Evolutionary conservation across 2,888 invertebrate species (phyloP).

Genomic region (Odontocerum albicorne): DNA sequence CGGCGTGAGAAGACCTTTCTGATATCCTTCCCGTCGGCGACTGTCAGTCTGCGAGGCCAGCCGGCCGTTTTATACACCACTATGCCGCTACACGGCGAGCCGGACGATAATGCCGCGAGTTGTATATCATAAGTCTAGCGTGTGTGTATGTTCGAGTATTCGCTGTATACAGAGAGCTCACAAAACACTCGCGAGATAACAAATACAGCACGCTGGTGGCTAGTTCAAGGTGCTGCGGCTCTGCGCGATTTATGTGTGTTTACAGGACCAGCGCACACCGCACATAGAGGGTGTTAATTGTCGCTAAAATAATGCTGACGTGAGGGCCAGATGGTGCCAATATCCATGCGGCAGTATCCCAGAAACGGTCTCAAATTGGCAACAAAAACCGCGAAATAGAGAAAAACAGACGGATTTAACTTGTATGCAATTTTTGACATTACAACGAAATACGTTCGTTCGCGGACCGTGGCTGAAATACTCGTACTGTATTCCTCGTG

Average conservation of each 20-base stretch:
- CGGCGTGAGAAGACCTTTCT: slow-evolving; percentile 1
- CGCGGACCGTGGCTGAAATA: too few species aligned
- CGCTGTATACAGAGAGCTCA: slow-evolving; percentile 16
- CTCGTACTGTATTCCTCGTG: too few species aligned
- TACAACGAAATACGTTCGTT: too few species aligned
- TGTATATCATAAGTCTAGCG: too few species aligned
- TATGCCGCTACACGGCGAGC: slow-evolving; percentile 5
- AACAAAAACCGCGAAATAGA: too few species aligned
- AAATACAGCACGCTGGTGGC: slow-evolving; percentile 34
- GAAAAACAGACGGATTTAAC: too few species aligned
- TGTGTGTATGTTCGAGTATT: too few species aligned
- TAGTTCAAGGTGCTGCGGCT: slow-evolving; percentile 44
- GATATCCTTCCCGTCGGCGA: slow-evolving; percentile 49
- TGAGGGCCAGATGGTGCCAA: background rate
- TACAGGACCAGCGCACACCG: slow-evolving; percentile 51
- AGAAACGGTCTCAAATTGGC: too few species aligned
- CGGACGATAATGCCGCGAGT: slow-evolving; percentile 7
- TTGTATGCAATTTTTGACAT: too few species aligned
- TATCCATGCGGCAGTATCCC: background rate
- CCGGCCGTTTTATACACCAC: slow-evolving; percentile 53
- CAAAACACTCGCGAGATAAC: slow-evolving; percentile 43
- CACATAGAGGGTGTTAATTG: background rate
- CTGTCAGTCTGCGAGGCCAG: slow-evolving; percentile 62
- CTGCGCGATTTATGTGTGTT: too few species aligned
- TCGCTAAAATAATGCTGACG: background rate